A percentile compares a stretch with the other conserved stretches of the same genome.
Evolutionary conservation across 2,797 vertebrate species (phyloP).

Genomic region (Sciaenops ocellatus): DNA sequence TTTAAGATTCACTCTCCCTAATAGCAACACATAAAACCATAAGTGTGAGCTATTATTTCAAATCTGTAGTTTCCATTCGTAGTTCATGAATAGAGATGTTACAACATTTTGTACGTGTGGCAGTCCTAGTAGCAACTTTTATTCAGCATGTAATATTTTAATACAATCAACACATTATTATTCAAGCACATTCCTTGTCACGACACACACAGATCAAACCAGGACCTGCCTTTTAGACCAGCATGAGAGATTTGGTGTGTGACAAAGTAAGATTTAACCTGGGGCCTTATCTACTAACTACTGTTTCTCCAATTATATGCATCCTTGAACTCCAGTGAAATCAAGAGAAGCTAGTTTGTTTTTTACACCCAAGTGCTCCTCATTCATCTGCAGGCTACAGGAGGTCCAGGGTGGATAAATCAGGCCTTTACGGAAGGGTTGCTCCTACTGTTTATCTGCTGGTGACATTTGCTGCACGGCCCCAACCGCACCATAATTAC

Average conservation of each 20-base stretch:
- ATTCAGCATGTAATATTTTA: constrained; percentile 19
- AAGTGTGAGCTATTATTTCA: constrained; percentile 58
- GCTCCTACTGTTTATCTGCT: constrained; percentile 96
- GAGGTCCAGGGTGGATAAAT: constrained; percentile 89
- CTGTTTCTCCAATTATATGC: constrained; percentile 93
- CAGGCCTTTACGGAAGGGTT: constrained; percentile 93
- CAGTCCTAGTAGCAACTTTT: constrained; percentile 7
- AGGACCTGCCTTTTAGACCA: constrained; percentile 44
- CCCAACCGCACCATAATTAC: constrained; percentile 96
- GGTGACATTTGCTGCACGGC: constrained; percentile 95
- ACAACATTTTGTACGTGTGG: constrained; percentile 23
- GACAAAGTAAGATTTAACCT: constrained; percentile 87
- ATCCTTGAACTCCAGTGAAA: constrained; percentile 92
- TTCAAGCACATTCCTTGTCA: constrained; percentile 7
- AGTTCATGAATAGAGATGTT: constrained; percentile 3
- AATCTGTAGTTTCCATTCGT: constrained; percentile 36
- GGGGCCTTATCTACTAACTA: constrained; percentile 87
- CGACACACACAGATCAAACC: constrained; percentile 40
- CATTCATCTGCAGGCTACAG: constrained; percentile 91
- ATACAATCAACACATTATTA: constrained; percentile 22
- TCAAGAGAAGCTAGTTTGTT: constrained; percentile 85
- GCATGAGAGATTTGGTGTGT: constrained; percentile 56
- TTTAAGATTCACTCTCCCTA: constrained; percentile 53
- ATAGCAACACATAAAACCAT: constrained; percentile 56
- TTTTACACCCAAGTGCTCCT: constrained; percentile 91